phyloP scores from a whole-genome alignment of 2,113 vertebrate species.

The Acrocephalus arundinaceus region DNA sequence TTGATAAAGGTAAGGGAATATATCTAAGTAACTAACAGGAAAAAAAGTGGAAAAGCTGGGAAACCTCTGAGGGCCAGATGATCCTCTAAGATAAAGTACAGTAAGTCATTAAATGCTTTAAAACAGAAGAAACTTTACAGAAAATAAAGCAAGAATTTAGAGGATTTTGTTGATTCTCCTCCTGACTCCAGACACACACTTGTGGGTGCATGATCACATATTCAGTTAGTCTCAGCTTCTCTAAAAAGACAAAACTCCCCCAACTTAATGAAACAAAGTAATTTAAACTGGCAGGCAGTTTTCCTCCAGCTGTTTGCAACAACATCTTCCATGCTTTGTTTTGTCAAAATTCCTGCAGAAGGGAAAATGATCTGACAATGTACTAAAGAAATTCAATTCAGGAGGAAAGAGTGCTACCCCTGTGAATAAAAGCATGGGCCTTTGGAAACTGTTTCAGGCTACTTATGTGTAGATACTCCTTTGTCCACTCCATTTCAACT shows the following conservation, averaged over 20 bases:
- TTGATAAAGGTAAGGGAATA: background rate
- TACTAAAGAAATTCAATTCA: accelerated
- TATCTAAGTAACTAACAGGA: background rate
- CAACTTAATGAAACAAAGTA: background rate
- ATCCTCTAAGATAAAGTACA: background rate
- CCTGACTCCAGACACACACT: background rate
- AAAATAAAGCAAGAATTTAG: background rate
- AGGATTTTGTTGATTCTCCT: background rate
- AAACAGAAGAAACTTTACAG: background rate
- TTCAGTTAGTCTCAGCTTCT: background rate
- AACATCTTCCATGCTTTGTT: background rate
- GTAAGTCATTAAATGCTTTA: background rate
- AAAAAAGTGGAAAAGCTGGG: background rate
- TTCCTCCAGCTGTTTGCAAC: background rate
- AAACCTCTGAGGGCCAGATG: background rate
- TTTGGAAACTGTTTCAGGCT: background rate
- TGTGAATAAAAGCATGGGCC: background rate
- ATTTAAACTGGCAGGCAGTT: background rate
- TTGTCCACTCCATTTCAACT: background rate
- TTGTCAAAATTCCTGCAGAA: background rate
- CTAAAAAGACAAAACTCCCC: background rate
- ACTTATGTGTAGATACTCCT: background rate
- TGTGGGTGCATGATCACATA: background rate
- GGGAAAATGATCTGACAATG: background rate
- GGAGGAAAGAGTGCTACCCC: background rate